Conservation (phyloP, 2,888 invertebrate genomes). For the Synanthedon myopaeformis region DNA sequence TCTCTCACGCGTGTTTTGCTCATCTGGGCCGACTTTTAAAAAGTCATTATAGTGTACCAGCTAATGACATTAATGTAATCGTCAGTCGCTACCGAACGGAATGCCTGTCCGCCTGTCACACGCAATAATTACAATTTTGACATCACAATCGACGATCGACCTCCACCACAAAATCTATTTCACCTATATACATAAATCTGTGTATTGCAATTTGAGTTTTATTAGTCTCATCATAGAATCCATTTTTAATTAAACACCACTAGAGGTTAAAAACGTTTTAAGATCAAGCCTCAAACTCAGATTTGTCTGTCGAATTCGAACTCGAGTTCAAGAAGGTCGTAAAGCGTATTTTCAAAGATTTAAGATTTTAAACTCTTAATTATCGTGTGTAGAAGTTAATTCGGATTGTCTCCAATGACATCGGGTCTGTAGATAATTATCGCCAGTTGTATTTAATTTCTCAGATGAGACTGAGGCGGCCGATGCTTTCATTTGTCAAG, state of each 20-base stretch:
- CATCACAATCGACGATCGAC: slow-evolving; percentile 26
- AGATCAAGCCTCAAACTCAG: slow-evolving; percentile 3
- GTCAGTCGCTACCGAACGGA: slow-evolving; percentile 48
- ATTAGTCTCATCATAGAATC: not conserved
- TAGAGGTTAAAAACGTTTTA: slow-evolving; percentile 6
- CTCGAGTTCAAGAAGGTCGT: slow-evolving; percentile 6
- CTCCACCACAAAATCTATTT: not conserved
- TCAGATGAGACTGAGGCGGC: slow-evolving; percentile 20
- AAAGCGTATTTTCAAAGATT: slow-evolving; percentile 7
- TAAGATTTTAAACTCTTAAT: slow-evolving; percentile 19
- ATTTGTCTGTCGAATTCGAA: slow-evolving; percentile 9
- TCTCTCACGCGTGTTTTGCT: slow-evolving; percentile 10
- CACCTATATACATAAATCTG: no score
- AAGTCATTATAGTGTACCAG: slow-evolving; percentile 38
- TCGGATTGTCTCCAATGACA: slow-evolving; percentile 7
- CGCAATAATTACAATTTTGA: slow-evolving; percentile 33
- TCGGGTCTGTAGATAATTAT: slow-evolving; percentile 29
- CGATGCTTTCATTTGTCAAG: slow-evolving; percentile 36
- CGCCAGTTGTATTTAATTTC: slow-evolving; percentile 29
- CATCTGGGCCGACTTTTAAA: slow-evolving; percentile 26
- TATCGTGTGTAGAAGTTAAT: slow-evolving; percentile 17
- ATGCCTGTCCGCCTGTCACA: slow-evolving; percentile 33
- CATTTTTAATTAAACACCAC: not conserved
- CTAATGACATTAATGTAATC: slow-evolving; percentile 57
- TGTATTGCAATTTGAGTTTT: slow-evolving; percentile 8